These are phyloP conservation scores for Mimumesa dahlbomi DNA, from an alignment of 2,888 invertebrate genomes.

Conservation along the genomic window DNA sequence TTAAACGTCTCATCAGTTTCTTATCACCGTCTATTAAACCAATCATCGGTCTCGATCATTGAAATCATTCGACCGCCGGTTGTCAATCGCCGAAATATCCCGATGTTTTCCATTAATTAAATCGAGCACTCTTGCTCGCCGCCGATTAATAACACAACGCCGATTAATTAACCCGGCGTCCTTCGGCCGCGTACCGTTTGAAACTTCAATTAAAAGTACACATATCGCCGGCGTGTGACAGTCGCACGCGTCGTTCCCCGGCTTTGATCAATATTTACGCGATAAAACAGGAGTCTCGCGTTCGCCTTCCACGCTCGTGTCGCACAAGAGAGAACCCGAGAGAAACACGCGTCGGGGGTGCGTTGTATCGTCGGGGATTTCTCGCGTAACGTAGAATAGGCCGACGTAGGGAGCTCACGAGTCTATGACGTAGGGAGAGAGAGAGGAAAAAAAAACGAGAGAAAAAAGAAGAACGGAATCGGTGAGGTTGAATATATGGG, in stretches of 20 bases:
- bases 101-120: too few species aligned
- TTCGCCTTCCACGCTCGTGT: neutral
- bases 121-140: too few species aligned
- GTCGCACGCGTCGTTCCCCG: neutral
- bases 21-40: too few species aligned
- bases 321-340: neutral
- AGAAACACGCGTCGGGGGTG: too few species aligned
- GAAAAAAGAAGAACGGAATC: too few species aligned
- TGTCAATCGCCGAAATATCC: too few species aligned
- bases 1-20: too few species aligned
- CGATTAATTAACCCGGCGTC: slow-evolving; percentile 32
- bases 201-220: neutral
- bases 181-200: neutral
- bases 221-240: neutral
- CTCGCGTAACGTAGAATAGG: slow-evolving; percentile 8
- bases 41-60: too few species aligned
- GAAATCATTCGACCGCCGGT: too few species aligned
- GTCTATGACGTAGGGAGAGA: too few species aligned
- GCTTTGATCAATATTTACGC: neutral
- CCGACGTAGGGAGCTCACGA: neutral
- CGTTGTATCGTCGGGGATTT: slow-evolving; percentile 2
- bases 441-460: neutral
- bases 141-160: slow-evolving; percentile 18
- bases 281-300: slow-evolving; percentile 8
- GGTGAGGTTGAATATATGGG: slow-evolving; percentile 27